Conservation (phyloP, 1,140 invertebrate species). For the Ceratosolen solmsi region DNA sequence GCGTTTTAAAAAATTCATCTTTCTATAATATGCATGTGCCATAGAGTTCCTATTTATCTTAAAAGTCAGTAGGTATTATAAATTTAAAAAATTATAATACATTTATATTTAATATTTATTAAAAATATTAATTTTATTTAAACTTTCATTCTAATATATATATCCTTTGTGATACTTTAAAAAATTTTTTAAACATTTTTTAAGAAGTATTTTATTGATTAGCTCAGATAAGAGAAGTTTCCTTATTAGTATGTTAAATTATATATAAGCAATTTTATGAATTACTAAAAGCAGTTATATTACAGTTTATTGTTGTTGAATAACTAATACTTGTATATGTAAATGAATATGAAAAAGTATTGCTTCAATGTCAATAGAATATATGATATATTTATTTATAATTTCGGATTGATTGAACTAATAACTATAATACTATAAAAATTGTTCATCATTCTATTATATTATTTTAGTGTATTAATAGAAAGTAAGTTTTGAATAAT, state of each 20-base stretch:
- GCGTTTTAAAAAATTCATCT: too few relatives aligned
- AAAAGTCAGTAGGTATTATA: too few relatives aligned
- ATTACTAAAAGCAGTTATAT: background rate
- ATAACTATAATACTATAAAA: too few relatives aligned
- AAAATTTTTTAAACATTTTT: too few relatives aligned
- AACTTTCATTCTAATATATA: too few relatives aligned
- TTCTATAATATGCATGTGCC: too few relatives aligned
- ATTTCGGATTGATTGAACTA: background rate
- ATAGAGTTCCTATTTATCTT: too few relatives aligned
- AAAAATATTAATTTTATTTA: too few relatives aligned
- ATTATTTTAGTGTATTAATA: background rate
- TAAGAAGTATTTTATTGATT: too few relatives aligned
- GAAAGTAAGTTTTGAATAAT: background rate
- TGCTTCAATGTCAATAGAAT: background rate
- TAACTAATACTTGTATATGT: background rate
- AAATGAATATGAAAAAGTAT: background rate
- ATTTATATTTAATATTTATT: too few relatives aligned
- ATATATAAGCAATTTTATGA: background rate
- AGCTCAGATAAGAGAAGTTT: background rate
- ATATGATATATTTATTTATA: background rate
- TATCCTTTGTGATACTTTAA: too few relatives aligned
- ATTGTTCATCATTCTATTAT: background rate
- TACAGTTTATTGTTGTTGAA: background rate
- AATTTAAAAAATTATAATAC: too few relatives aligned
- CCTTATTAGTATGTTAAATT: background rate